These are phyloP conservation scores for Drosophila pseudoobscura DNA, from an alignment of 1,140 invertebrate genomes.

Conservation along the genomic window DNA sequence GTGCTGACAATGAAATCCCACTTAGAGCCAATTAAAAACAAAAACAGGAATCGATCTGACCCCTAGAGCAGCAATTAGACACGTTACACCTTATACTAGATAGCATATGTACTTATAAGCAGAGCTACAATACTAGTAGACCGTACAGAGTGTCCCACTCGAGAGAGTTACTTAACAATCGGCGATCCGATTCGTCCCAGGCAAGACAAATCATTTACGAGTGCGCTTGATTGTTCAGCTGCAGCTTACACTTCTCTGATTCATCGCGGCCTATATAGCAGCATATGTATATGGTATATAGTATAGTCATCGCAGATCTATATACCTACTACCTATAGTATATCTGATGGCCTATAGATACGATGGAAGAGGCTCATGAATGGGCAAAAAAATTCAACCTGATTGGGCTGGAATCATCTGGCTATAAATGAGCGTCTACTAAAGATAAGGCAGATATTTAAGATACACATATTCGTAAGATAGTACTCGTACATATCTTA, in stretches of 20 bases:
- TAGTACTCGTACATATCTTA: neutral
- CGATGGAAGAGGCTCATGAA: no score
- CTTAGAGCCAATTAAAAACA: no score
- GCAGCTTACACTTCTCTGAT: conserved; percentile 17
- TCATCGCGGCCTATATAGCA: conserved; percentile 9
- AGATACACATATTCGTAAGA: neutral
- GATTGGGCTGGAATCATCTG: no score
- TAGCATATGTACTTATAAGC: neutral
- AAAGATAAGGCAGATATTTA: conserved; percentile 2
- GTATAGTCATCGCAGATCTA: neutral
- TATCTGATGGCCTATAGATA: no score
- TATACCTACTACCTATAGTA: no score
- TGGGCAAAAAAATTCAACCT: no score
- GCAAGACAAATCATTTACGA: conserved; percentile 45
- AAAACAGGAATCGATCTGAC: conserved; percentile 26
- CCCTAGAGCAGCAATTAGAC: conserved; percentile 18
- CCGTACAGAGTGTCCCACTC: conserved; percentile 20
- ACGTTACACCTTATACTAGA: neutral
- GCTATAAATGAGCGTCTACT: no score
- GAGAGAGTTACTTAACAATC: conserved; percentile 46
- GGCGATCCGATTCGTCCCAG: conserved; percentile 7
- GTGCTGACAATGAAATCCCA: no score
- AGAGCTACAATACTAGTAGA: neutral
- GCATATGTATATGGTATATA: conserved; percentile 2
- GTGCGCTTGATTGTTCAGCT: conserved; percentile 37